Conservation (phyloP, 2,888 invertebrate genomes). For the Ptychoptera albimana region DNA sequence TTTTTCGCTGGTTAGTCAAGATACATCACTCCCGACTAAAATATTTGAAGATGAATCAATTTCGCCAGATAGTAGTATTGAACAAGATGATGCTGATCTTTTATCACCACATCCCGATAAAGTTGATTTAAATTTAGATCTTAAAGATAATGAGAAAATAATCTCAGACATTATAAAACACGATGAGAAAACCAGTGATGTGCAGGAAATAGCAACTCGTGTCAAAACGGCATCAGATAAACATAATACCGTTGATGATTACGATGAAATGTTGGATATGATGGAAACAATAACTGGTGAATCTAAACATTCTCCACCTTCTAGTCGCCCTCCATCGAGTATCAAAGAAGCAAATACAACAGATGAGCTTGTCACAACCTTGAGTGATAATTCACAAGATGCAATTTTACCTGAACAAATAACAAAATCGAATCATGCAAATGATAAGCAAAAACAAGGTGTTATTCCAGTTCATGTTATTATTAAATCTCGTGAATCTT, state of each 20-base stretch:
- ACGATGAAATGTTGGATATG: slow-evolving; percentile 53
- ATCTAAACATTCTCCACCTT: slow-evolving; percentile 20
- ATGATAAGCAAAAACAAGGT: slow-evolving; percentile 7
- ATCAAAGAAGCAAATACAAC: not conserved
- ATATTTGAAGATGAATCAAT: slow-evolving; percentile 51
- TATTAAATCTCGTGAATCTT: slow-evolving; percentile 16
- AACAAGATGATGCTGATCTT: slow-evolving; percentile 23
- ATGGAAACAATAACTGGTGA: slow-evolving; percentile 45
- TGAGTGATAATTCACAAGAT: slow-evolving; percentile 12
- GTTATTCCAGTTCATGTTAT: slow-evolving; percentile 15
- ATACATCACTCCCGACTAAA: slow-evolving; percentile 44
- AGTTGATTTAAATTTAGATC: slow-evolving; percentile 2
- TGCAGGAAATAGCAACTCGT: slow-evolving; percentile 15
- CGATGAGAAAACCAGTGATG: no score
- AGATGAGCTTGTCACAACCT: slow-evolving; percentile 6
- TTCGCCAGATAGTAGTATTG: slow-evolving; percentile 37
- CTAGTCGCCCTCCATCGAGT: not conserved
- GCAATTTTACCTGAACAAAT: slow-evolving; percentile 5
- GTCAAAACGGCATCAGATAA: slow-evolving; percentile 11
- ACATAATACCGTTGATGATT: slow-evolving; percentile 13
- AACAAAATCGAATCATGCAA: not conserved
- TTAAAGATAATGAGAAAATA: not conserved
- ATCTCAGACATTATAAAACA: not conserved
- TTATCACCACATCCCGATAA: slow-evolving; percentile 7
- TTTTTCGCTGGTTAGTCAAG: slow-evolving; percentile 39